Evolutionary conservation across 2,888 invertebrate species (phyloP), one percentile per base, ranked within the genome.

Genomic region (Unio pictorum): DNA sequence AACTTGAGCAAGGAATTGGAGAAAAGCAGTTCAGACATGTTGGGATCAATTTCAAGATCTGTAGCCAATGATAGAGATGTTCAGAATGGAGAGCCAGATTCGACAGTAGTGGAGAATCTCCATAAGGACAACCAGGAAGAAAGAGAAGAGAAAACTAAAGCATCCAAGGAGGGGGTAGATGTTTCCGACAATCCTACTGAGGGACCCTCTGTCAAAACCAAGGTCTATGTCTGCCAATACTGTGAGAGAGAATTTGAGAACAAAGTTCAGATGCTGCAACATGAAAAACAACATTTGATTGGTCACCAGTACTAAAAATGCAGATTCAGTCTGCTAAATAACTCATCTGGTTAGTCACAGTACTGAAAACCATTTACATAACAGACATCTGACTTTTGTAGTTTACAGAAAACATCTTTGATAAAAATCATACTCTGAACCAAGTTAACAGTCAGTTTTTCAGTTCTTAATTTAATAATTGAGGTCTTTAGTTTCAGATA

Each of bases 181-280:
- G 59, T 54, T 4, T 18, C 28, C 54, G 15, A 45, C 45, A 45
- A 45, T 45, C 15, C 45, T 45, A 45, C 45, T 45, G 45, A 45
- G 15, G 45, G 45, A 45, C 30, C 28, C 55, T 58, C 54, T 0
- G 79, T 75, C 45, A 81, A 80, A 68, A 78, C 74, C 6, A 83
- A 83, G 69, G 84, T 86, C 4, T 87, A 85, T 70, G 84, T 85
- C 18, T 87, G 87, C 69, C 84, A 85, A 69, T 86, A 80, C 67
- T 86, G 87, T 80, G 87, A 87, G 63, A 68, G 85, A 23, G 84
- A 84, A 67, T 87, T 86, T 79, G 83, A 85, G 71, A 80, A 81
- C 28, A 86, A 84, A 73, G 64, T 72, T 1, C 71, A 73, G 8
- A 82, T 86, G 86, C 69, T 83, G n/a, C 80, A 81, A 66, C 87